Evolutionary conservation across 2,888 invertebrate genomes (phyloP), one percentile per base, ranked within the genome.

Genomic region (Pherbina coryleti): DNA sequence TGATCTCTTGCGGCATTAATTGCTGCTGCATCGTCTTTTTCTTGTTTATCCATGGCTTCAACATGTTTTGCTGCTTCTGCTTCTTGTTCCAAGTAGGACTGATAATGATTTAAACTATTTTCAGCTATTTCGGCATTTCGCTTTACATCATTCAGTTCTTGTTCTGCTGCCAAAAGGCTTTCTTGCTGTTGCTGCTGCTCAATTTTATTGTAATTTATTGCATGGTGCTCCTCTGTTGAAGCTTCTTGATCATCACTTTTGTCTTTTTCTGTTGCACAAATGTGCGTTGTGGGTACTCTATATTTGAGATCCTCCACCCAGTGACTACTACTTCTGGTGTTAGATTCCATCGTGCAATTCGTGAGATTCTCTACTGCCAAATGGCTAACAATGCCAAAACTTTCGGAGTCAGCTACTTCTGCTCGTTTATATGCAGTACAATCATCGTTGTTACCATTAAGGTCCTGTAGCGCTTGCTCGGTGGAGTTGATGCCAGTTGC

Each of bases 161-260:
- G 55, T 70, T 53, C 51, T n/a, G 31, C 7, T 11, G 49, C 70
- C 17, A 25, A 28, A 9, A 11, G 17, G 7, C 11, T 22, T 11
- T 25, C 5, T 7, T 44, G 71, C 73, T 28, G 73, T 22, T 60
- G 57, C 53, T 71, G 73, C 49, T 57, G 72, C 0, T 34, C 7
- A 9, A 57, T 28, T 49, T 67, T 67, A 22, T 37, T 67, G 19
- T 34, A 34, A 37, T 37, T 66, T 66, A 66, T 55, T 9, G 22
- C 57, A 5, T 60, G 57, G 0, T 60, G 25, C 25, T 60, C 11
- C 28, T 31, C 9, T 8, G 14, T 17, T 28, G n/a, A n/a, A 11
- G 19, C 11, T 11, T 7, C n/a, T 5, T 37, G 17, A 1, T 37
- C 9, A 19, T n/a, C n/a, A 37, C 19, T 3, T n/a, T 44, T 19